A percentile compares a stretch with the other conserved stretches of the same genome.
Evolutionary conservation across 2,888 invertebrate species (phyloP).

Genomic region (Mythimna lalbum): DNA sequence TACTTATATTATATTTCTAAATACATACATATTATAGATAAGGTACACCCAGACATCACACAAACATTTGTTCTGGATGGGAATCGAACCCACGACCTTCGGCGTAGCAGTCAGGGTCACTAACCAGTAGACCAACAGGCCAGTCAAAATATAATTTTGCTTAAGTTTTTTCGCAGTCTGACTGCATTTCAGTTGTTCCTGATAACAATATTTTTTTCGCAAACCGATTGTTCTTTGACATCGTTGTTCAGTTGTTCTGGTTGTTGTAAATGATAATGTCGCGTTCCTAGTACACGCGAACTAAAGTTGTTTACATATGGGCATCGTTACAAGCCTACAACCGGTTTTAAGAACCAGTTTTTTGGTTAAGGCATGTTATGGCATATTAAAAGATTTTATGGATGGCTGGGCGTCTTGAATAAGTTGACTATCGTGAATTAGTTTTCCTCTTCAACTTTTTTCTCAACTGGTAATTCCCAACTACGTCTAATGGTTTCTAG

Average conservation of each 20-base stretch:
- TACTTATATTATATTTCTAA: no score
- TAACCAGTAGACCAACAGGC: no score
- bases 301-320: background rate
- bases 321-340: background rate
- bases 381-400: background rate
- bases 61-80: no score
- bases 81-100: no score
- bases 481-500: no score
- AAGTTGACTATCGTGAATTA: background rate
- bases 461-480: background rate
- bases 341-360: conserved; percentile 10
- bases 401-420: background rate
- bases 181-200: background rate
- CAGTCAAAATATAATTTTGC: no score
- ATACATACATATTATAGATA: no score
- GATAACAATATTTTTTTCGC: background rate
- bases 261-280: background rate
- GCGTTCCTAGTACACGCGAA: conserved; percentile 1
- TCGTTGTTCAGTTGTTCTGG: no score
- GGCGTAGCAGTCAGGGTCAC: no score
- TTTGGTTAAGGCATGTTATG: background rate
- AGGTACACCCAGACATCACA: no score
- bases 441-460: background rate
- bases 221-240: background rate
- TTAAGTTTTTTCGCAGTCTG: background rate